These are phyloP conservation scores for Metallyticus violacea DNA, from an alignment of 2,888 invertebrate species.

Conservation along the genomic window DNA sequence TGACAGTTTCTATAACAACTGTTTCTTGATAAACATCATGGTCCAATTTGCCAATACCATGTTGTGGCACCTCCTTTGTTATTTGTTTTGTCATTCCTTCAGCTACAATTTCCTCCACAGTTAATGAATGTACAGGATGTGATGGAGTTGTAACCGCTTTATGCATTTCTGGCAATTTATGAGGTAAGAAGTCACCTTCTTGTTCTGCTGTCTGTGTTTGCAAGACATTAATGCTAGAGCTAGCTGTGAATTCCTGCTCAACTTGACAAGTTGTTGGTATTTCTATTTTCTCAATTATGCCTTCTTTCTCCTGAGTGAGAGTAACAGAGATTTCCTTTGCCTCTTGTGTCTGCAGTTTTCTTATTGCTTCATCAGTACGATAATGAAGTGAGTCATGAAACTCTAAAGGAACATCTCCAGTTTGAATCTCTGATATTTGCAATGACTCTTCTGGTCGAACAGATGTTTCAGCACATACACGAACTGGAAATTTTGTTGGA, in stretches of 20 bases:
- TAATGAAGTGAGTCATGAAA: conserved; percentile 56
- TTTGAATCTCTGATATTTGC: conserved; percentile 57
- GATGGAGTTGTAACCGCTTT: conserved; percentile 51
- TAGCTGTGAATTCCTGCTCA: conserved; percentile 55
- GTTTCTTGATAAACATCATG: conserved; percentile 50
- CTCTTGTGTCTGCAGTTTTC: conserved; percentile 58
- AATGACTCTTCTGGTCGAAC: conserved; percentile 60
- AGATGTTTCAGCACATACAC: conserved; percentile 56
- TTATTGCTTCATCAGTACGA: conserved; percentile 52
- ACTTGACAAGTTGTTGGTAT: conserved; percentile 45
- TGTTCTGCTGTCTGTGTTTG: conserved; percentile 64
- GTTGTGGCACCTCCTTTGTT: conserved; percentile 46
- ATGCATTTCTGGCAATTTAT: conserved; percentile 54
- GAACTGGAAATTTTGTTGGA: conserved; percentile 51
- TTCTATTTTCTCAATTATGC: conserved; percentile 42
- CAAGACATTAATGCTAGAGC: conserved; percentile 59
- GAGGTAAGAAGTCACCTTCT: conserved; percentile 56
- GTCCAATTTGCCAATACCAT: conserved; percentile 48
- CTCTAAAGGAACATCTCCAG: conserved; percentile 54
- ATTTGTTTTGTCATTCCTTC: conserved; percentile 50
- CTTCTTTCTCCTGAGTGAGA: conserved; percentile 65
- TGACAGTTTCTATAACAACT: conserved; percentile 52
- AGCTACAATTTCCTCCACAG: conserved; percentile 48
- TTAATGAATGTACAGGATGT: conserved; percentile 53
- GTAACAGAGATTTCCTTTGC: conserved; percentile 63